A percentile compares a stretch with the other conserved stretches of the same genome.
These are phyloP conservation scores for Dryomyza anilis DNA, from an alignment of 2,888 invertebrate species.

Conservation along the genomic window DNA sequence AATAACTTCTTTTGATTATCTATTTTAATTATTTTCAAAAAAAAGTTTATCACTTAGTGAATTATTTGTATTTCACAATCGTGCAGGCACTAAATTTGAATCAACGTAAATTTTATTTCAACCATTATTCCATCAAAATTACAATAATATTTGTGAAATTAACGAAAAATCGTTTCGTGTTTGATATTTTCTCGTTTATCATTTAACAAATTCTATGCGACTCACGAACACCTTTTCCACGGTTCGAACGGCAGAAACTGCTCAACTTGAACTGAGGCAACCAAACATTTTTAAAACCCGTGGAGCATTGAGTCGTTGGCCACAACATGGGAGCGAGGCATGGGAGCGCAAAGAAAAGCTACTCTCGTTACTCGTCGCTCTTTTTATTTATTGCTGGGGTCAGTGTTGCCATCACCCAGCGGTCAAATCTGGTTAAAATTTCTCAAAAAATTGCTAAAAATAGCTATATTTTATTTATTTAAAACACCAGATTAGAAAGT, in stretches of 20 bases:
- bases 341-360: constrained; percentile 21
- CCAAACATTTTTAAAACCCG: constrained; percentile 40
- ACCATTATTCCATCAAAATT: too few species aligned
- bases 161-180: neutral
- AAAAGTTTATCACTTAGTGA: too few species aligned
- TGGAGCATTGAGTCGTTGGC: constrained; percentile 37
- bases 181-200: constrained; percentile 3
- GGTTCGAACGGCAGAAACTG: constrained; percentile 53
- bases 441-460: too few species aligned
- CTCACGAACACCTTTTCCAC: constrained; percentile 32
- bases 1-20: too few species aligned
- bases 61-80: too few species aligned
- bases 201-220: constrained; percentile 16
- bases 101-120: too few species aligned
- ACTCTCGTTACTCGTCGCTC: neutral
- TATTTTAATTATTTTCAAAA: too few species aligned
- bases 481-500: too few species aligned
- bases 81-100: too few species aligned
- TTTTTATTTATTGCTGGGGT: neutral
- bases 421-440: too few species aligned
- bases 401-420: neutral
- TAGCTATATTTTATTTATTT: too few species aligned
- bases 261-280: constrained; percentile 53
- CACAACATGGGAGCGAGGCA: constrained; percentile 21
- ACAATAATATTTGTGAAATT: too few species aligned